A percentile compares a stretch with the other conserved stretches of the same genome.
Evolutionary conservation across 2,113 vertebrate genomes (phyloP).

Genomic region (human (Homo sapiens)): GRCh38 chr20:22823001-22823500

Average conservation of each 20-base stretch:
- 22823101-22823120: too few relatives aligned
- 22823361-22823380: not conserved
- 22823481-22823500: not conserved
- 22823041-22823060: fast-evolving
- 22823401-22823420: not conserved
- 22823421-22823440: not conserved
- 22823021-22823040: too few relatives aligned
- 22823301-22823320: not conserved
- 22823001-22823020: not conserved
- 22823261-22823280: not conserved
- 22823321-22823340: not conserved
- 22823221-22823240: not conserved
- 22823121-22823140: not conserved
- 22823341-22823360: not conserved
- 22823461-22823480: not conserved
- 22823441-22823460: not conserved
- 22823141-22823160: too few relatives aligned
- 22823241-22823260: not conserved
- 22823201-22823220: not conserved
- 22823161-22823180: not conserved
- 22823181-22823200: not conserved
- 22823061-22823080: not conserved
- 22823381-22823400: not conserved
- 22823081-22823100: not conserved
- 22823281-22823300: not conserved